Percentiles rank a stretch among this genome's conserved stretches.
Conservation (phyloP, 2,888 invertebrate genomes). For the Sphecodes monilicornis region DNA sequence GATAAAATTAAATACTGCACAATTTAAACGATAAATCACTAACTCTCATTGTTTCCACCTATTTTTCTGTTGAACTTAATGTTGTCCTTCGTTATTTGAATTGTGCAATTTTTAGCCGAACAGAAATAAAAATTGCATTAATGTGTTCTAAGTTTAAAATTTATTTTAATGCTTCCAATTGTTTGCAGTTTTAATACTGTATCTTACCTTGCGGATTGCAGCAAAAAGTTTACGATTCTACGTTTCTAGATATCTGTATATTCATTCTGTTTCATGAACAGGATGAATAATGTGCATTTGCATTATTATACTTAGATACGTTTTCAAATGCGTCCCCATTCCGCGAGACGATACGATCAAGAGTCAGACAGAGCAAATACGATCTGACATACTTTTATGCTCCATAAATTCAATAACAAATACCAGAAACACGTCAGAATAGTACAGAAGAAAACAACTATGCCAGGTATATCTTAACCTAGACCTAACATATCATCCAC, state of each 20-base stretch:
- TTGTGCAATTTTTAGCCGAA: too few species aligned
- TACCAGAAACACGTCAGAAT: slow-evolving; percentile 13
- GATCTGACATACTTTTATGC: slow-evolving; percentile 1
- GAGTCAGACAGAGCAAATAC: background rate
- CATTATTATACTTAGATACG: background rate
- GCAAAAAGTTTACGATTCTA: background rate
- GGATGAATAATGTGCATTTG: background rate
- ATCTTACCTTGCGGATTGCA: background rate
- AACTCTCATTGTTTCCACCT: too few species aligned
- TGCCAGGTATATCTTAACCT: background rate
- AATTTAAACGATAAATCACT: too few species aligned
- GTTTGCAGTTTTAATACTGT: background rate
- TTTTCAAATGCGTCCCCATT: slow-evolving; percentile 1
- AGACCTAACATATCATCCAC: slow-evolving; percentile 8
- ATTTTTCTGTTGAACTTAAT: too few species aligned
- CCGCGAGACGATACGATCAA: background rate
- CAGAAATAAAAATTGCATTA: too few species aligned
- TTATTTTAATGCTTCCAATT: background rate
- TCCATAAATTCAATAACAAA: slow-evolving; percentile 13
- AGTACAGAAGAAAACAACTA: background rate
- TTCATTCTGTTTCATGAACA: background rate
- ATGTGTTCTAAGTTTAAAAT: too few species aligned
- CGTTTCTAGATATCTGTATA: background rate
- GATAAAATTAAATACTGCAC: too few species aligned
- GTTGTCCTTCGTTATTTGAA: too few species aligned